A percentile compares a stretch with the other conserved stretches of the same genome.
Conservation (phyloP, 2,888 invertebrate genomes). For the Kuschelorhynchus macadamiae region DNA sequence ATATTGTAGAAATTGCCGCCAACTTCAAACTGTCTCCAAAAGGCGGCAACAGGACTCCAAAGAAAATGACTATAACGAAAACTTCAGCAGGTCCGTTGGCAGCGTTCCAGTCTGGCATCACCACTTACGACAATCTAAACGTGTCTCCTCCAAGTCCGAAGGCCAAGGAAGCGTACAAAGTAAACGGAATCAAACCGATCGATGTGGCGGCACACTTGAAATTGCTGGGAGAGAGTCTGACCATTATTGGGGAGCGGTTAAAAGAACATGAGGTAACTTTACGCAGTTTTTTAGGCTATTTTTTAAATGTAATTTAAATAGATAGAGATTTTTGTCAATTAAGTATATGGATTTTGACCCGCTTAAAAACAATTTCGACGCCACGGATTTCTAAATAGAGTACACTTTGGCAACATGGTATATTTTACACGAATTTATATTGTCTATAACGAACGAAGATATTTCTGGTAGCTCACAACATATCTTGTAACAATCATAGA, state of each 20-base stretch:
- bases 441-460: no score
- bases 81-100: conserved; percentile 57
- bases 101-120: conserved; percentile 52
- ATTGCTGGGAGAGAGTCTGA: conserved; percentile 91
- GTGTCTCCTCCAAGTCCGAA: conserved; percentile 66
- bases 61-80: conserved; percentile 49
- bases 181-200: conserved; percentile 83
- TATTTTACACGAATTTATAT: no score
- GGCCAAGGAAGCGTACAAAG: conserved; percentile 71
- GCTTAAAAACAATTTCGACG: no score
- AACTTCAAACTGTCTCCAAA: conserved; percentile 51
- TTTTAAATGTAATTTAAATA: conserved; percentile 7
- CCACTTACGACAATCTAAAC: conserved; percentile 49
- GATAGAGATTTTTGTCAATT: not conserved
- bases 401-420: no score
- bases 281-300: not conserved
- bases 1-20: conserved; percentile 40
- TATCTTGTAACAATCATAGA: no score
- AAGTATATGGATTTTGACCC: no score
- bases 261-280: conserved; percentile 87
- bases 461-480: no score
- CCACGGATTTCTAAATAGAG: no score
- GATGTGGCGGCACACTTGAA: conserved; percentile 95
- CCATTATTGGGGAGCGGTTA: conserved; percentile 92
- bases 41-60: conserved; percentile 32